Evolutionary conservation across 2,113 vertebrate species (phyloP).

Genomic region (Sorex araneus): DNA sequence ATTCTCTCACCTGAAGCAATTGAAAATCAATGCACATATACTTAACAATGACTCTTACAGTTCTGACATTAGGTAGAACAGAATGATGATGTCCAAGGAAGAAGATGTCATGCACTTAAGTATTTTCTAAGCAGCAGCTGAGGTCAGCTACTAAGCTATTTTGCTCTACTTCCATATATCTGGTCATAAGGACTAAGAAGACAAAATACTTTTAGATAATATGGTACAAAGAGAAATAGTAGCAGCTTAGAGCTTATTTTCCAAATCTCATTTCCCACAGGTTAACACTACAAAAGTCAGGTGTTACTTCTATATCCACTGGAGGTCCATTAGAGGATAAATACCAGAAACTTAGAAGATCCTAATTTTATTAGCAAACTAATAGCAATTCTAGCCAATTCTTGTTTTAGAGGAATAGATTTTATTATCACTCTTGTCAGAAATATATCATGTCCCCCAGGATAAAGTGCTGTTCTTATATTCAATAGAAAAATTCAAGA

Average conservation of each 20-base stretch:
- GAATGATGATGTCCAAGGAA: background rate
- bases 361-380: background rate
- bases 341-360: background rate
- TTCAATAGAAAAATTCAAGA: background rate
- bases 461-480: background rate
- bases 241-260: background rate
- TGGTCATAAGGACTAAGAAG: background rate
- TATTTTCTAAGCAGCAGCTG: background rate
- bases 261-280: background rate
- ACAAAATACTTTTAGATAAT: background rate
- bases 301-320: background rate
- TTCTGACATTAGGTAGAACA: background rate
- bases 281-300: no score
- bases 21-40: constrained; percentile 8
- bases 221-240: background rate
- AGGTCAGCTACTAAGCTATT: background rate
- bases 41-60: background rate
- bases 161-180: background rate
- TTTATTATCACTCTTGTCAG: background rate
- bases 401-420: background rate
- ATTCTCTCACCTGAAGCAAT: background rate
- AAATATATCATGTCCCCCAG: background rate
- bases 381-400: background rate
- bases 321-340: background rate
- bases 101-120: background rate